Evolutionary conservation across 2,797 vertebrate genomes (phyloP).

Genomic region (Margarornis squamiger): DNA sequence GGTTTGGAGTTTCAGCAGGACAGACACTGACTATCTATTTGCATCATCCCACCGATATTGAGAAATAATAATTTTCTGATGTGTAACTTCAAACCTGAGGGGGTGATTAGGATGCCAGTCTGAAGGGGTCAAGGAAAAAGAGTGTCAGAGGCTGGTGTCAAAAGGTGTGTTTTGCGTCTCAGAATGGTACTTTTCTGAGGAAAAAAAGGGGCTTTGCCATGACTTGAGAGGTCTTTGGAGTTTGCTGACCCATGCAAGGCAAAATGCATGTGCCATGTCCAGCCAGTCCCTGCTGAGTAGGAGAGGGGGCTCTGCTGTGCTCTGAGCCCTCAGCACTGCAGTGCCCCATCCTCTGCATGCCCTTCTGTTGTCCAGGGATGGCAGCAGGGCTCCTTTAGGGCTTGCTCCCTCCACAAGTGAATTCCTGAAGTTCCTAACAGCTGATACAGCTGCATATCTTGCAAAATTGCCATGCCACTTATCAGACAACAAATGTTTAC

Average conservation of each 20-base stretch:
- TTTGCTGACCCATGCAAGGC: neutral
- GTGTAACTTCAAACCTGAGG: neutral
- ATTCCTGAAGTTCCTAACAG: neutral
- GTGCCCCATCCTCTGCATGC: neutral
- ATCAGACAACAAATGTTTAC: neutral
- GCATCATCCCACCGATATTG: neutral
- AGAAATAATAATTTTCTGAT: neutral
- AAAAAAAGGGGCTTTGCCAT: neutral
- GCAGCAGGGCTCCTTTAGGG: neutral
- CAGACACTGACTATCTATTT: neutral
- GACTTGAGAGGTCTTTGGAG: neutral
- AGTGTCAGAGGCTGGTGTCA: neutral
- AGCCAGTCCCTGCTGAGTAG: neutral
- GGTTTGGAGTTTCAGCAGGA: neutral
- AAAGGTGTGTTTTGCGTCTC: neutral
- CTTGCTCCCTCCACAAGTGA: neutral
- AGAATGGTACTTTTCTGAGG: neutral
- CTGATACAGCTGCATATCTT: neutral
- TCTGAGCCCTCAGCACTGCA: neutral
- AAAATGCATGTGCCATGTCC: neutral
- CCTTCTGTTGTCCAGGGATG: neutral
- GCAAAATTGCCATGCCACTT: accelerated
- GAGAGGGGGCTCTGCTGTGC: neutral
- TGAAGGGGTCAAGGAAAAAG: neutral
- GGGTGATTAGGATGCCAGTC: neutral